Evolutionary conservation across 2,113 vertebrate genomes (phyloP).

Genomic region (Maccullochella peelii): DNA sequence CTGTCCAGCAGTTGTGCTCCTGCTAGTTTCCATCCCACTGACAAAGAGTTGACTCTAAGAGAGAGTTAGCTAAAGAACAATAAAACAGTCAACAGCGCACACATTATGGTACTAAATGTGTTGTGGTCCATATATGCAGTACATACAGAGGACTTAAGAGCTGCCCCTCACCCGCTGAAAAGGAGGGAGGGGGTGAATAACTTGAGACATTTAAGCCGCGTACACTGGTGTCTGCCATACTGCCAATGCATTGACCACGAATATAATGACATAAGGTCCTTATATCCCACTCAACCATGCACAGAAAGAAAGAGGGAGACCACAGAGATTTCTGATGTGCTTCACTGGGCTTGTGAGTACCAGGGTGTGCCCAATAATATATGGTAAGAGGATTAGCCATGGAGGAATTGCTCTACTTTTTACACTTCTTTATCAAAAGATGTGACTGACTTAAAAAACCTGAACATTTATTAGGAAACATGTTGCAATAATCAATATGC

Average conservation of each 20-base stretch:
- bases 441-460: slow-evolving; percentile 17
- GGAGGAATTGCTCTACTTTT: slow-evolving; percentile 50
- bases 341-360: slow-evolving; percentile 58
- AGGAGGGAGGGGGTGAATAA: slow-evolving; percentile 24
- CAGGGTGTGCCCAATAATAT: slow-evolving; percentile 68
- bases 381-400: slow-evolving; percentile 69
- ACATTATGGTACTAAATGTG: slow-evolving; percentile 10
- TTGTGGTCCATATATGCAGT: neutral
- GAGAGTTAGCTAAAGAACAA: neutral
- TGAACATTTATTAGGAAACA: neutral
- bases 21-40: no score
- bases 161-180: neutral
- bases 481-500: neutral
- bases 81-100: neutral
- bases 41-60: slow-evolving; percentile 5
- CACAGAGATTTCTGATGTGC: slow-evolving; percentile 43
- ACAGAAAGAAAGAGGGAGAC: slow-evolving; percentile 38
- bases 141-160: slow-evolving; percentile 34
- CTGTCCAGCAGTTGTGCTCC: no score
- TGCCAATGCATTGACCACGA: slow-evolving; percentile 52
- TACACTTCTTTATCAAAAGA: slow-evolving; percentile 44
- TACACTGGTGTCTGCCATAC: slow-evolving; percentile 45
- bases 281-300: slow-evolving; percentile 52
- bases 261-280: slow-evolving; percentile 62
- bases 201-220: slow-evolving; percentile 45